Evolutionary conservation across 1,140 invertebrate species (phyloP).

Genomic region (Polypedilum vanderplanki): DNA sequence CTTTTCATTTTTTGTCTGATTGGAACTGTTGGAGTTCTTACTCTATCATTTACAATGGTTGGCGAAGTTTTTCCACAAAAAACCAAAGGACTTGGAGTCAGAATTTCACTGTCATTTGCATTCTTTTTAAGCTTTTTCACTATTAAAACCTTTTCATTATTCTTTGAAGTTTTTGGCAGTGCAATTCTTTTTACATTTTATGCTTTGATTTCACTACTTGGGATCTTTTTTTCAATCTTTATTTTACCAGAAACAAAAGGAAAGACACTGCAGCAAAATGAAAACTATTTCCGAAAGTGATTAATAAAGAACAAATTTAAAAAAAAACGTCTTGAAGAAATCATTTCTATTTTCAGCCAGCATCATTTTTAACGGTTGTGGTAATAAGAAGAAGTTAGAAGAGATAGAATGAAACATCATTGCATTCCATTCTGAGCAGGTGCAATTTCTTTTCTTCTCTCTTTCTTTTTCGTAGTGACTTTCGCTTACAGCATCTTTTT

Average conservation of each 20-base stretch:
- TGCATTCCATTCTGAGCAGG: constrained; percentile 23
- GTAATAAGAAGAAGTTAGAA: neutral
- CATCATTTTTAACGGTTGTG: too few species aligned
- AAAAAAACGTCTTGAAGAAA: too few species aligned
- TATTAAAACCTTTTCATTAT: constrained; percentile 62
- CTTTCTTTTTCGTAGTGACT: neutral
- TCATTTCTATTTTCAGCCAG: too few species aligned
- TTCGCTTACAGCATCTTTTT: neutral
- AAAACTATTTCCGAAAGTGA: too few species aligned
- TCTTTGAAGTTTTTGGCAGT: constrained; percentile 50
- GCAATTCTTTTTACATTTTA: constrained; percentile 65
- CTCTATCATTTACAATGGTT: constrained; percentile 65
- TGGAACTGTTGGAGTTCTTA: constrained; percentile 56
- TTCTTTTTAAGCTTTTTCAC: constrained; percentile 66
- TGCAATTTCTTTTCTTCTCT: neutral
- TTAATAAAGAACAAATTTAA: too few species aligned
- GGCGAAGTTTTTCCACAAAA: constrained; percentile 65
- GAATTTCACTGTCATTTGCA: constrained; percentile 55
- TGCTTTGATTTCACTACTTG: constrained; percentile 55
- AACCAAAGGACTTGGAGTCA: constrained; percentile 58
- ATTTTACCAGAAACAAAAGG: constrained; percentile 51
- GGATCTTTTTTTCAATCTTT: constrained; percentile 58
- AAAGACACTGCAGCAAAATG: too few species aligned
- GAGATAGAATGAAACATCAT: neutral
- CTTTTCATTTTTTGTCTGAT: constrained; percentile 54